Conservation (phyloP, 2,797 vertebrate genomes). For the Silurus aristotelis region DNA sequence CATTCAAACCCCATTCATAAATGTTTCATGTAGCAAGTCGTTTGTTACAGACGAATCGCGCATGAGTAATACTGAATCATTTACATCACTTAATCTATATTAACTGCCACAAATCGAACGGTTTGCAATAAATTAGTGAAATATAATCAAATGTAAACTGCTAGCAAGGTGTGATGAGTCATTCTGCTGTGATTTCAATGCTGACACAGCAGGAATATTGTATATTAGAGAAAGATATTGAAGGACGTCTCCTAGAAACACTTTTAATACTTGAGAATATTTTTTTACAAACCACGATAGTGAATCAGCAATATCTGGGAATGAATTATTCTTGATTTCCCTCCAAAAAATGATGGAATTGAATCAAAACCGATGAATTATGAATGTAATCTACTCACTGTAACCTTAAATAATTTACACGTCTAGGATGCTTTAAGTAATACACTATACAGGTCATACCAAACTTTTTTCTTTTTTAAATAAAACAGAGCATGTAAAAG, state of each 20-base stretch:
- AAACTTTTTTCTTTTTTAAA: neutral
- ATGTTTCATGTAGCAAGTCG: conserved; percentile 2
- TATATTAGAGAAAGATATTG: neutral
- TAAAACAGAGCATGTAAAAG: neutral
- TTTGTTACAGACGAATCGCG: neutral
- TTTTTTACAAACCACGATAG: neutral
- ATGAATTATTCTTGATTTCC: neutral
- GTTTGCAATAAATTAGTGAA: neutral
- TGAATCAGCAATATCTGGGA: neutral
- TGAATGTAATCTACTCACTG: neutral
- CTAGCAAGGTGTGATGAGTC: neutral
- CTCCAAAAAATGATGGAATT: neutral
- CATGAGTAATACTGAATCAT: neutral
- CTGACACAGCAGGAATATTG: neutral
- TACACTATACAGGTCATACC: neutral
- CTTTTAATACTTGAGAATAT: neutral
- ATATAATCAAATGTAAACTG: neutral
- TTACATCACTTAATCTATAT: neutral
- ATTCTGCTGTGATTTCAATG: neutral
- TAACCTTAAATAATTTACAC: neutral
- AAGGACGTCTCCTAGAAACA: neutral
- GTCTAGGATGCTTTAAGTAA: neutral
- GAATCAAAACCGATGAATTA: neutral
- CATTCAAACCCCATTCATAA: neutral
- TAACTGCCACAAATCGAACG: neutral